Base-by-base conservation (phyloP, 1,140 invertebrate species). In the Monochamus saltuarius region DNA sequence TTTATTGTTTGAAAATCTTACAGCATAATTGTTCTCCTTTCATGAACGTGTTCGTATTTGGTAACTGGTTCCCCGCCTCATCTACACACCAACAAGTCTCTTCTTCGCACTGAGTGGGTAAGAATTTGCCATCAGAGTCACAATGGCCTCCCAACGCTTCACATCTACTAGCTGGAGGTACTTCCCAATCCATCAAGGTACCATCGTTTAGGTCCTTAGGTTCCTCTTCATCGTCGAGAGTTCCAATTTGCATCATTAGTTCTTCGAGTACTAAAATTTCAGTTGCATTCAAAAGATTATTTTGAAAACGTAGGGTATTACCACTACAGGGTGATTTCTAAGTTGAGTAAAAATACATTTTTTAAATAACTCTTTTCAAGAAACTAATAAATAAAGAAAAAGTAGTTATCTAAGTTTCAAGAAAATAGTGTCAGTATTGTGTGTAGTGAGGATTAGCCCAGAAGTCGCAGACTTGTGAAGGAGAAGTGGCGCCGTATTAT, bases 21-120 rank as follows among this genome's bases (percentile, higher is more conserved):
- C 84, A 70, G 70, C 86, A 87, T 37, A 80, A 77, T 52, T 78
- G 81, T 36, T 82, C 79, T 42, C 84, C 86, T 72, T 80, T 84
- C 54, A 81, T 76, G 75, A 92, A 87, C 35, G 85, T 80, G 66
- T 84, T 79, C 2, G 83, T 82, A 17, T 84, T 77, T 60, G 84
- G 79, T 1, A 90, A 72, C 63, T 89, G 87, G 76, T 91, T 91
- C 8, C 91, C 91, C 1, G 89, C 89, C 59, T 90, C 89, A 74
- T 94, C 90, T 2, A 92, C 90, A 74, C 91, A 94, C 90, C 90
- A 93, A 73, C 91, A 94, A 19, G 82, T 83, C 1, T 84, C 83
- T 1, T 83, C 82, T 34, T 85, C 84, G 68, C 90, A 92, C 69
- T 92, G 90, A 0, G 82, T 85, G 0, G 90, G 84, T 1, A 84